Evolutionary conservation across 2,888 invertebrate species (phyloP), one percentile per base, ranked within the genome.

Genomic region (Parnassius mnemosyne): DNA sequence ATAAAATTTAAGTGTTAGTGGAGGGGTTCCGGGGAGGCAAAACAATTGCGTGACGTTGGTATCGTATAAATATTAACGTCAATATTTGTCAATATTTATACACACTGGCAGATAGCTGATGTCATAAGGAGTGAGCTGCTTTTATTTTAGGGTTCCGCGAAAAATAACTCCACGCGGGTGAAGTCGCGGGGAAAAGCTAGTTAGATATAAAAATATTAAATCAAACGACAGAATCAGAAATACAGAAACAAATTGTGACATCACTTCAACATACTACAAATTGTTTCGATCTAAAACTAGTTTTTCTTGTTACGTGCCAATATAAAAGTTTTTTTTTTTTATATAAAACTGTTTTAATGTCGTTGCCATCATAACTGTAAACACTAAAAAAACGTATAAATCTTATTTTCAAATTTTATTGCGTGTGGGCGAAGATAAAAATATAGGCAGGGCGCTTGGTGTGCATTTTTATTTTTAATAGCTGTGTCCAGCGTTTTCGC

Each of bases 351-450:
- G 53, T 56, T 57, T 52, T 56, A 56, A 13, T 55, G 58, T 59
- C 53, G 54, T 55, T 56, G 59, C 47, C 61, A 53, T 59, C 52
- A 63, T 63, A 63, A 63, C 63, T 55, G 63, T 63, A 56, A 63
- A 59, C 3, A 43, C 41, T 57, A 57, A 63, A 52, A 63, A 63
- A 58, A 50, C 10, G 12, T 11, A n/a, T 25, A 44, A 46, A 46
- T n/a, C 34, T 50, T 46, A 54, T 55, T 10, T 50, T 51, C 41
- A 51, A 43, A 63, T 63, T 56, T 10, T 9, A 55, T 63, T 43
- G 52, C 46, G n/a, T 52, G 46, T 43, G 42, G 44, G 44, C 46
- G 52, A 63, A 42, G 59, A 25, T 25, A 25, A 25, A 25, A 25
- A 25, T 25, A 16, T 16, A 16, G 25, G 5, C 25, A 7, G 25